Evolutionary conservation across 2,113 vertebrate species (phyloP), one percentile per base, ranked within the genome.

Genomic region (Vanacampus margaritifer): DNA sequence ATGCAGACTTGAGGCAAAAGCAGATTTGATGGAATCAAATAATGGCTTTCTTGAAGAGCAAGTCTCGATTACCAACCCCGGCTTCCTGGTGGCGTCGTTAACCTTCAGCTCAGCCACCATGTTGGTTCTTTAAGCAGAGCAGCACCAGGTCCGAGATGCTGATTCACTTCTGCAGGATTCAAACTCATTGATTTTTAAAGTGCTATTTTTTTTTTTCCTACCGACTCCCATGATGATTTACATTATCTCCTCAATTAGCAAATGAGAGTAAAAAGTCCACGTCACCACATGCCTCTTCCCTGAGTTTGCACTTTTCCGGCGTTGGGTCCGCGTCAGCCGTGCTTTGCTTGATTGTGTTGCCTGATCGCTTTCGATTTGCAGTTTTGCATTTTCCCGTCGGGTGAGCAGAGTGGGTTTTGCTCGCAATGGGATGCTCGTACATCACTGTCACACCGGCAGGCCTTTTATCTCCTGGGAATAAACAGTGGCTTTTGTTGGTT

Each of bases 161-260:
- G 88, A 90, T 86, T 90, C 85, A 80, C 82, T 84, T 74, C 64
- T 67, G 68, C 74, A 56, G 48, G 80, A 72, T 73, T 75, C 41
- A 39, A 68, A 76, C 76, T 60, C 87, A 90, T 87, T 88, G 88
- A 89, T 92, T 89, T 87, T 81, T 82, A 86, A 86, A 72, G 63
- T 65, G 60, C 53, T 66, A 48, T 75, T 87, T 84, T 81, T 84
- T 84, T 57, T 28, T 10, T 11, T 0, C 19, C 81, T 72, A 71
- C 78, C 17, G 64, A 85, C 74, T 79, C 79, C 26, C 54, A 68
- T 76, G 86, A 82, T 88, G 84, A 91, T 91, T 91, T 88, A 90
- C 83, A 84, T 88, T 79, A 83, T 88, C 86, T 83, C 79, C 82
- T 85, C 88, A 90, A 89, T 91, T 91, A 91, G 86, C 75, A 90